Percentiles rank a stretch among this genome's conserved stretches.
These are phyloP conservation scores for Aphyosemion australe DNA, from an alignment of 2,113 vertebrate species.

Conservation along the genomic window DNA sequence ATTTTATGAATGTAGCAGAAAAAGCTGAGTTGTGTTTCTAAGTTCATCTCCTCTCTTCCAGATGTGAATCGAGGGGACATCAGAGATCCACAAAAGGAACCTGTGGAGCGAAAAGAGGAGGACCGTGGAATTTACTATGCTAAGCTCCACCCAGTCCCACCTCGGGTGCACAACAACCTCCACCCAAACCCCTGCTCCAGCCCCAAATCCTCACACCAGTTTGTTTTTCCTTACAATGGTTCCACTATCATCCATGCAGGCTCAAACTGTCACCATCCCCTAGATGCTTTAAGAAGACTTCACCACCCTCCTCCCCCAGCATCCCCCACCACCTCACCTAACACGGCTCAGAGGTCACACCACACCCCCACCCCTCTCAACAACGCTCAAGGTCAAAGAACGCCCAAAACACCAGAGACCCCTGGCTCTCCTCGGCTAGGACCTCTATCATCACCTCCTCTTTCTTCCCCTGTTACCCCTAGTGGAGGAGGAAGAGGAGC, in stretches of 20 bases:
- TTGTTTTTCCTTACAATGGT: constrained; percentile 69
- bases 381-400: constrained; percentile 71
- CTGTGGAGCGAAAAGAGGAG: constrained; percentile 55
- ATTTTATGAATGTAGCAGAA: background rate
- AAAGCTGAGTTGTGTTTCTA: background rate
- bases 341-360: constrained; percentile 69
- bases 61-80: constrained; percentile 58
- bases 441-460: constrained; percentile 57
- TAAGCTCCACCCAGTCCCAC: constrained; percentile 56
- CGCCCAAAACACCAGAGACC: constrained; percentile 70
- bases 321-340: constrained; percentile 57
- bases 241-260: constrained; percentile 57
- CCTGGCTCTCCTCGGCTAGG: constrained; percentile 65
- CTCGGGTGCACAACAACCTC: constrained; percentile 56
- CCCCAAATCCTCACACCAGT: constrained; percentile 61
- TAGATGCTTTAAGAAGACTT: constrained; percentile 68
- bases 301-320: constrained; percentile 54
- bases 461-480: constrained; percentile 55
- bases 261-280: constrained; percentile 60
- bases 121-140: constrained; percentile 56
- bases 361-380: constrained; percentile 67
- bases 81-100: constrained; percentile 56
- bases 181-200: constrained; percentile 55
- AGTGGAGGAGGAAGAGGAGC: constrained; percentile 53
- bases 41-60: constrained; percentile 31